phyloP scores from a whole-genome alignment of 2,113 vertebrate species.

The Catharus bicknelli region DNA sequence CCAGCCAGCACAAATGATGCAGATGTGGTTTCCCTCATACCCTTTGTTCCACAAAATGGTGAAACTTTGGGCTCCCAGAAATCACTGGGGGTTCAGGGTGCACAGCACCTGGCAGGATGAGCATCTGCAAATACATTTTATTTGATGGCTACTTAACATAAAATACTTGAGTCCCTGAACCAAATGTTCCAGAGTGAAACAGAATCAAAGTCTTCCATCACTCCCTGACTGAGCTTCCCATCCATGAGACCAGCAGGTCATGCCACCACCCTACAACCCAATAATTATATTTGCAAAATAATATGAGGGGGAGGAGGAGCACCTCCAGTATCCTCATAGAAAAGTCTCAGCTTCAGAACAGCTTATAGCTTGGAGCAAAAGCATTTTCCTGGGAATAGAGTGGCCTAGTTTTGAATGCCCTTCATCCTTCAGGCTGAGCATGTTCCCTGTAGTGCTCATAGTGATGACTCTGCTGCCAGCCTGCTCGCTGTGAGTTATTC shows the following conservation, averaged over 20 bases:
- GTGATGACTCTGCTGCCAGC: not conserved
- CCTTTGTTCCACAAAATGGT: not conserved
- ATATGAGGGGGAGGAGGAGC: not conserved
- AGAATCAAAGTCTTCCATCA: not conserved
- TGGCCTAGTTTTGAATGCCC: not conserved
- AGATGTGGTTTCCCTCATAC: not conserved
- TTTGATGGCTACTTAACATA: not conserved
- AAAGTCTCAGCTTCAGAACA: not conserved
- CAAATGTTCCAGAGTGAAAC: fast-evolving
- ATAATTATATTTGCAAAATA: slow-evolving; percentile 37
- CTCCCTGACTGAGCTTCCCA: not conserved
- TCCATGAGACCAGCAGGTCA: not conserved
- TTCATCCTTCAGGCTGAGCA: not conserved
- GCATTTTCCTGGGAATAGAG: slow-evolving; percentile 8
- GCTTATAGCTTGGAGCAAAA: not conserved
- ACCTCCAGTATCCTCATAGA: not conserved
- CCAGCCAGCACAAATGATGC: not conserved
- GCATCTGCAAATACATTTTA: not conserved
- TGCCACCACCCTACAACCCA: not conserved
- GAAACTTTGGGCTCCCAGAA: not conserved
- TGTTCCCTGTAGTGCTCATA: not conserved
- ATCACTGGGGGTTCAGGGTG: not conserved
- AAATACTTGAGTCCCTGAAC: not conserved
- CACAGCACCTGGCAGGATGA: not conserved
- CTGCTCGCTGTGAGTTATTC: not conserved